These are phyloP conservation scores for Rhynchonycteris naso DNA, from an alignment of 2,797 vertebrate species.

Conservation along the genomic window DNA sequence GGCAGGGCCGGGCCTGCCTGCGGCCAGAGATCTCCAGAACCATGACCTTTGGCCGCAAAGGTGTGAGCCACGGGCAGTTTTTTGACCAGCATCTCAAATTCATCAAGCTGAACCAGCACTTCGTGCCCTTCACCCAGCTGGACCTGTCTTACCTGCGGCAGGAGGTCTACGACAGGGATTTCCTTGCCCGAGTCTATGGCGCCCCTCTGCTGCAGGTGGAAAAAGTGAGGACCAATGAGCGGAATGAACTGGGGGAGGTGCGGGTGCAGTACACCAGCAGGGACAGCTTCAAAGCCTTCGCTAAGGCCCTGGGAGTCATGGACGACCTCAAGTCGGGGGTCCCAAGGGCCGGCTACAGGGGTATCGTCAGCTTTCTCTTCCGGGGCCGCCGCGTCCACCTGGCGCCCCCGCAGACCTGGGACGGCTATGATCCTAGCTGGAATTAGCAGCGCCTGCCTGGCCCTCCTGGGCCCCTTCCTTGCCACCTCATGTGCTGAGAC, in stretches of 20 bases:
- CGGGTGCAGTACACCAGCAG: conserved; percentile 92
- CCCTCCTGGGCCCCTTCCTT: neutral
- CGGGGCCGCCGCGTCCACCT: conserved; percentile 93
- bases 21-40: conserved; percentile 96
- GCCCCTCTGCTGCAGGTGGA: conserved; percentile 90
- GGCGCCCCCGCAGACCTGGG: conserved; percentile 93
- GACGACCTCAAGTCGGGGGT: conserved; percentile 97
- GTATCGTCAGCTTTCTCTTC: conserved; percentile 92
- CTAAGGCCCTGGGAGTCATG: conserved; percentile 94
- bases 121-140: conserved; percentile 93
- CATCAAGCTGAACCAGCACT: conserved; percentile 95
- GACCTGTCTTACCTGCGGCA: conserved; percentile 92
- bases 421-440: conserved; percentile 94
- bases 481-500: neutral
- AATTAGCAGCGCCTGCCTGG: conserved; percentile 85
- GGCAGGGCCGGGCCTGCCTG: conserved; percentile 92
- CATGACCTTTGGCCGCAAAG: conserved; percentile 95
- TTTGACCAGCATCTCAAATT: conserved; percentile 97
- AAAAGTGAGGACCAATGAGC: conserved; percentile 87
- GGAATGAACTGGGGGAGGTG: conserved; percentile 87
- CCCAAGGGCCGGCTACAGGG: conserved; percentile 94
- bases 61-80: conserved; percentile 97
- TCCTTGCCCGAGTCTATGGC: conserved; percentile 89
- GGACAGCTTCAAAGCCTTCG: conserved; percentile 95
- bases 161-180: conserved; percentile 89